Base-by-base conservation (phyloP, 2,888 invertebrate genomes). In the Pyrrhia umbra region DNA sequence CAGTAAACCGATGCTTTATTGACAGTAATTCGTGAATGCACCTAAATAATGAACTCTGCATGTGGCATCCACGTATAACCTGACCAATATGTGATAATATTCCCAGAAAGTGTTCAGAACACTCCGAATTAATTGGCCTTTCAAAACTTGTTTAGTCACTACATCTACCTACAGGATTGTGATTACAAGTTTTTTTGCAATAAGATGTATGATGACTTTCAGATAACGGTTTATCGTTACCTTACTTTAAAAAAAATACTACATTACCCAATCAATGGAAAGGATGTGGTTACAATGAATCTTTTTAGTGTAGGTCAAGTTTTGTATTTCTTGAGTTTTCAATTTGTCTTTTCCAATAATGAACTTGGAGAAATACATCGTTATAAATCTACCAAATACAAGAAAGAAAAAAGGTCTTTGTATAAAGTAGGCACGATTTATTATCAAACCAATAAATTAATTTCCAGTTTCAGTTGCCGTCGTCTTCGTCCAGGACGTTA, bases 1-100 rank as follows among this genome's bases (percentile, higher is more conserved):
- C 85, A 89, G 91, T 89, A 91, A 90, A 85, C 85, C 85, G 84
- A 86, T 88, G 87, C 83, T 91, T 91, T 90, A 90, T 90, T 85
- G 89, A 84, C 87, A 89, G 84, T 88, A 91, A 92, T 90, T 89
- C 85, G 88, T 86, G 83, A 90, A 87, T 85, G 85, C 81, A 81
- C 83, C 83, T 80, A 85, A 88, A 87, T 90, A 87, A 89, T 86
- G 83, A 82, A 80, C 84, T 81, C 85, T 84, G 85, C 88, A 88
- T 88, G 89, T 85, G 86, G 86, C 74, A 83, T 82, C 79, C 75
- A 76, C 79, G 68, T 76, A 78, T 72, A 83, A 79, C 79, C 75
- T 74, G 56, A 76, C 69, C 69, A 57, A 63, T 77, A 74, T 77
- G 79, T 71, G 78, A 83, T 82, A 75, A 81, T 83, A 75, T 84